Evolutionary conservation across 2,113 vertebrate species (phyloP).

Genomic region (Pavo muticus): DNA sequence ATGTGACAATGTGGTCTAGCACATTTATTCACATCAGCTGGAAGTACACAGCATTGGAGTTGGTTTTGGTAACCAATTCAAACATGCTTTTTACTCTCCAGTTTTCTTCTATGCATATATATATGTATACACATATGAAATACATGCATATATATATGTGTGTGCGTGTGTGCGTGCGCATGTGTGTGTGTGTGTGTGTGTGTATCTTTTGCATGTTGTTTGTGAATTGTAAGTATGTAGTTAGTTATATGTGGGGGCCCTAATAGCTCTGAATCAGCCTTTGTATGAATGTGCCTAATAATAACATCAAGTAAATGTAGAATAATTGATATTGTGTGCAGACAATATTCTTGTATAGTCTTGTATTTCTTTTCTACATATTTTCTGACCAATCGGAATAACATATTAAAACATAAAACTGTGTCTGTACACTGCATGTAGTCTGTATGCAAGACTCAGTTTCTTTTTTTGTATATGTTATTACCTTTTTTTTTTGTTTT

Average conservation of each 20-base stretch:
- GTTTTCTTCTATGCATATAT: constrained; percentile 80
- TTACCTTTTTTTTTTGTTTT: constrained; percentile 79
- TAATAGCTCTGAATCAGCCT: constrained; percentile 75
- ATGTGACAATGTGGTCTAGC: constrained; percentile 88
- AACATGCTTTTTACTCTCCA: constrained; percentile 85
- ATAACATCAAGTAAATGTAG: constrained; percentile 64
- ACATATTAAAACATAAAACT: constrained; percentile 46
- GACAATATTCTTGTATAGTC: constrained; percentile 74
- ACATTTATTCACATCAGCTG: constrained; percentile 89
- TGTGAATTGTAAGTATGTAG: constrained; percentile 83
- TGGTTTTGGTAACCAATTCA: constrained; percentile 82
- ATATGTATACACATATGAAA: constrained; percentile 68
- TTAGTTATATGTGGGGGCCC: constrained; percentile 76
- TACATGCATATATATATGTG: constrained; percentile 74
- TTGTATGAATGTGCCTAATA: constrained; percentile 78
- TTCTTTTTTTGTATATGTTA: constrained; percentile 75
- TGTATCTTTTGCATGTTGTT: constrained; percentile 87
- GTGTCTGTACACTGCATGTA: constrained; percentile 80
- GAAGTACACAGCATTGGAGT: constrained; percentile 84
- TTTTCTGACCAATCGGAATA: constrained; percentile 52
- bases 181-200: constrained; percentile 14
- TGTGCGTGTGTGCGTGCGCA: constrained; percentile 23
- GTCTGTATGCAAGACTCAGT: constrained; percentile 9
- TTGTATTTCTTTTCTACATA: constrained; percentile 54
- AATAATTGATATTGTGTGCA: constrained; percentile 71